Base-by-base conservation (phyloP, 2,888 invertebrate genomes). In the Subacronicta megacephala region DNA sequence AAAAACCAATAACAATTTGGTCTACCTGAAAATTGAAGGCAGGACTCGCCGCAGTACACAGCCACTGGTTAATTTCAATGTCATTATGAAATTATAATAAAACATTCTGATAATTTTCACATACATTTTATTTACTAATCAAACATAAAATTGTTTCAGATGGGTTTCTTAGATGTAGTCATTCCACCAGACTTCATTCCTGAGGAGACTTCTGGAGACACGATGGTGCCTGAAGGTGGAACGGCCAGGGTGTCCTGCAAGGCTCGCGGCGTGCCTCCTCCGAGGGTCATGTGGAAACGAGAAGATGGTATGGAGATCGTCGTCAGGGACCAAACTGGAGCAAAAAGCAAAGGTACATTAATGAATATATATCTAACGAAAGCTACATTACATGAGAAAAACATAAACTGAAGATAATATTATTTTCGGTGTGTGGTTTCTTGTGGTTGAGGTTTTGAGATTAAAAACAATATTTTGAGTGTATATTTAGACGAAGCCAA, bases 181-280 rank as follows among this genome's bases (percentile, higher is more conserved):
- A 96, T 97, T 68, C 97, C 98, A 15, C 98, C 98, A 10, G 97
- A 97, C 85, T 97, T 98, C 78, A 95, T 97, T 41, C 88, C 95
- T 13, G 96, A 96, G 77, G 97, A 97, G 81, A 97, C 97, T 6
- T 97, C 97, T 7, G 96, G 97, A 0, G 97, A 98, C 84, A 95
- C 97, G 7, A 96, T 96, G 95, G 97, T 97, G 1, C 96, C 96
- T 6, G 97, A 97, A 92, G 97, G 97, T 16, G 96, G 96, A 16
- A 95, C 94, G 0, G 95, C 95, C 6, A 93, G 95, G 66, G 91
- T 95, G 10, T 94, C 95, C 1, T 96, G 96, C 80, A 95, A 95
- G 69, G 97, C 97, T 2, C 94, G 95, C 51, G 97, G 97, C 3
- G 95, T 96, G 54, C 97, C 97, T 0, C 92, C 95, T 17, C 97